These are phyloP conservation scores for Cheilinus undulatus DNA, from an alignment of 2,113 vertebrate genomes.

Conservation along the genomic window DNA sequence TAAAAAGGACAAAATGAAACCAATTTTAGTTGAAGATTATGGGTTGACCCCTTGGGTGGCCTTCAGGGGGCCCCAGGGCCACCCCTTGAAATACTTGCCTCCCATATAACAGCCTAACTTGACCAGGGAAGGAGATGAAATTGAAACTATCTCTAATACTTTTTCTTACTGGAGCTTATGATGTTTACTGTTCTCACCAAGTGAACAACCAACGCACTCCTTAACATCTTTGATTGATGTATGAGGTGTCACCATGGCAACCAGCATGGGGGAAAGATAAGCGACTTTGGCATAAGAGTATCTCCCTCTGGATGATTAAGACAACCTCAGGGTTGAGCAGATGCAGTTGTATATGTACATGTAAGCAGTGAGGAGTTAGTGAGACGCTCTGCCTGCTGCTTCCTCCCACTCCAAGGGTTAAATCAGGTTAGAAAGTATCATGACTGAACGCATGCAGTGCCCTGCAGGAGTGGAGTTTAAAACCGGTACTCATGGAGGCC, in stretches of 20 bases:
- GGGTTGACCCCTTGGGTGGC: no score
- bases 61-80: no score
- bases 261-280: slow-evolving; percentile 44
- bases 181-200: slow-evolving; percentile 58
- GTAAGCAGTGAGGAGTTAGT: slow-evolving; percentile 16
- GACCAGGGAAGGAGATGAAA: slow-evolving; percentile 15
- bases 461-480: slow-evolving; percentile 28
- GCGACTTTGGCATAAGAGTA: slow-evolving; percentile 52
- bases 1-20: no score
- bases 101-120: no score
- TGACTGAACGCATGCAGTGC: slow-evolving; percentile 10
- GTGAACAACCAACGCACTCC: slow-evolving; percentile 41
- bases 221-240: slow-evolving; percentile 70
- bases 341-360: not conserved
- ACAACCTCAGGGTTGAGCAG: slow-evolving; percentile 44
- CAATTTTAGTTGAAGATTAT: no score
- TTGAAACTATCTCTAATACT: slow-evolving; percentile 21
- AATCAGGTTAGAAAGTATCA: slow-evolving; percentile 40
- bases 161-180: slow-evolving; percentile 53
- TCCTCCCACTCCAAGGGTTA: slow-evolving; percentile 49
- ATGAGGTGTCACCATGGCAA: slow-evolving; percentile 62
- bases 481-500: not conserved
- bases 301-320: slow-evolving; percentile 56
- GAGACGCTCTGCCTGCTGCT: slow-evolving; percentile 6
- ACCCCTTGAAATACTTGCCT: no score